Conservation (phyloP, 2,113 vertebrate species). For the Patagioenas fasciata region DNA sequence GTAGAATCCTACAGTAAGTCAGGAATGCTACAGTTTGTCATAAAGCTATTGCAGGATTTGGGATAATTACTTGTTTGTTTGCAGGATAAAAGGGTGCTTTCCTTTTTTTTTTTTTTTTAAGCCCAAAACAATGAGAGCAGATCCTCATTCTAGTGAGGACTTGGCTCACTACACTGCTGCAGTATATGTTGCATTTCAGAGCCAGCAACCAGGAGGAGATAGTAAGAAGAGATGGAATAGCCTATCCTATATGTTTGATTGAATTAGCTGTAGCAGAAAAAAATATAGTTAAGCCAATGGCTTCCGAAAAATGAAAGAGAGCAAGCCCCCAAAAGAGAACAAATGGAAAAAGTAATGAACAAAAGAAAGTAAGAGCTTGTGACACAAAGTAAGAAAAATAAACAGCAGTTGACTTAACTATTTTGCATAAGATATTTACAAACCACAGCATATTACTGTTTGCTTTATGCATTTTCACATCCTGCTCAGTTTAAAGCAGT, state of each 20-base stretch:
- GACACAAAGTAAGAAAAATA: constrained; percentile 74
- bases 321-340: constrained; percentile 25
- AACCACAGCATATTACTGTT: constrained; percentile 77
- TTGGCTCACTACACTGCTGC: neutral
- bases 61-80: constrained; percentile 44
- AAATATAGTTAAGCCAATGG: constrained; percentile 44
- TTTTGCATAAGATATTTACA: constrained; percentile 85
- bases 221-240: neutral
- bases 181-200: neutral
- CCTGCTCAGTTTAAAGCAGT: constrained; percentile 82
- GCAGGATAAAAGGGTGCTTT: neutral
- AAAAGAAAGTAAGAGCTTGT: constrained; percentile 70
- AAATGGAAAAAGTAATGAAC: constrained; percentile 22
- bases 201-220: neutral
- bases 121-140: neutral
- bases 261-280: constrained; percentile 33
- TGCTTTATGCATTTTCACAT: constrained; percentile 81
- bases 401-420: constrained; percentile 76
- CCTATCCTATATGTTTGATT: neutral
- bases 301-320: constrained; percentile 45
- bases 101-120: neutral
- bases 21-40: constrained; percentile 7
- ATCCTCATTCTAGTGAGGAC: neutral
- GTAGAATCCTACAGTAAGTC: neutral
- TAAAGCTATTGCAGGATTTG: constrained; percentile 31